Evolutionary conservation across 2,113 vertebrate genomes (phyloP).

Genomic region (Malurus elegans): DNA sequence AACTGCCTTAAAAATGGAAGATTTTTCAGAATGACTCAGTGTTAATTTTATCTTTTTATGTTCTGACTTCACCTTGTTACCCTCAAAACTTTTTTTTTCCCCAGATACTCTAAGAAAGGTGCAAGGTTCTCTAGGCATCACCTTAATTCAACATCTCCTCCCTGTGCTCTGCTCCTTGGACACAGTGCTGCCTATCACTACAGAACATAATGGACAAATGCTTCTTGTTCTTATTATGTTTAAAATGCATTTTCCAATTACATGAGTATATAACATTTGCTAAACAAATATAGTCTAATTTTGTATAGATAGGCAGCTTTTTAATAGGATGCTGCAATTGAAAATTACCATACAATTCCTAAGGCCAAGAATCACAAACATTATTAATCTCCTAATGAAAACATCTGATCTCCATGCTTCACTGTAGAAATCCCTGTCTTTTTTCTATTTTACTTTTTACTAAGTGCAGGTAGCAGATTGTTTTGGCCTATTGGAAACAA

Average conservation of each 20-base stretch:
- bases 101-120: neutral
- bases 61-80: neutral
- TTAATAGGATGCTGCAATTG: neutral
- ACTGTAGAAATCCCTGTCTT: neutral
- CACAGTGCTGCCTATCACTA: neutral
- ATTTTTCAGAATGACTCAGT: neutral
- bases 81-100: neutral
- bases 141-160: neutral
- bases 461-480: neutral
- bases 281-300: constrained; percentile 47
- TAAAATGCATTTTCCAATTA: constrained; percentile 38
- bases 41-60: neutral
- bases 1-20: neutral
- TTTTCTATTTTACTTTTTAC: neutral
- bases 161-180: accelerated
- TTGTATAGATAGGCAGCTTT: constrained; percentile 19
- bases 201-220: neutral
- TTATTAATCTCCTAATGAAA: constrained; percentile 28
- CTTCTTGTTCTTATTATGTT: neutral
- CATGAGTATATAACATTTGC: neutral
- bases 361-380: neutral
- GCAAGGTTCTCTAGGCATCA: neutral
- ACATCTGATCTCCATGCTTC: neutral
- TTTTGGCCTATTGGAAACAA: constrained; percentile 21
- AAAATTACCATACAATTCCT: constrained; percentile 17